phyloP scores from a whole-genome alignment of 2,797 vertebrate species.

The Meda fulgida region DNA sequence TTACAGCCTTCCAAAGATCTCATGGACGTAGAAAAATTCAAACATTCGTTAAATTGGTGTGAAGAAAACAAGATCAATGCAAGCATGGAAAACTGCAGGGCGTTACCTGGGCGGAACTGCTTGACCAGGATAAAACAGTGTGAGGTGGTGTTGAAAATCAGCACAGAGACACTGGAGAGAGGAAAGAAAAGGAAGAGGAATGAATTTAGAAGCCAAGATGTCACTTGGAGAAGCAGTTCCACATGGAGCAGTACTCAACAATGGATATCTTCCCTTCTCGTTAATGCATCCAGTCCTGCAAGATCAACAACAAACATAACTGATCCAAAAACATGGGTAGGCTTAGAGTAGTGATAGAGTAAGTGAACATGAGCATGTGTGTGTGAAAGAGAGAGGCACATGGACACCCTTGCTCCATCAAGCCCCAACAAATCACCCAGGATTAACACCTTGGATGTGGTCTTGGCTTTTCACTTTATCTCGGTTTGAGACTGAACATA shows the following conservation, averaged over 20 bases:
- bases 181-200: constrained; percentile 24
- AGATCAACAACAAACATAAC: neutral
- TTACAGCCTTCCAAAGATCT: neutral
- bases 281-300: constrained; percentile 10
- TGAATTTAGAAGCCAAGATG: constrained; percentile 9
- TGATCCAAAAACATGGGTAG: constrained; percentile 21
- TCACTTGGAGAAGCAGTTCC: constrained; percentile 1
- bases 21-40: neutral
- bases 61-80: neutral
- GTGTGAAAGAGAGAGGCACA: neutral
- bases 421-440: constrained; percentile 44
- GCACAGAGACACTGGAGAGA: constrained; percentile 84
- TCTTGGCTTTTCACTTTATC: constrained; percentile 49
- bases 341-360: neutral
- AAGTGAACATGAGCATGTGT: neutral
- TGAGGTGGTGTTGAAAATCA: constrained; percentile 90
- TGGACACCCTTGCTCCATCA: constrained; percentile 26
- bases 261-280: neutral
- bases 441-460: constrained; percentile 57
- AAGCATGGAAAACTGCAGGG: neutral
- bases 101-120: constrained; percentile 95
- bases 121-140: constrained; percentile 95
- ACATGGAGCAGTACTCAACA: constrained; percentile 9
- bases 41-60: neutral
- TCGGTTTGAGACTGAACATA: constrained; percentile 43